A percentile compares a stretch with the other conserved stretches of the same genome.
Evolutionary conservation across 1,140 invertebrate genomes (phyloP).

Genomic region (Seison nebaliae): DNA sequence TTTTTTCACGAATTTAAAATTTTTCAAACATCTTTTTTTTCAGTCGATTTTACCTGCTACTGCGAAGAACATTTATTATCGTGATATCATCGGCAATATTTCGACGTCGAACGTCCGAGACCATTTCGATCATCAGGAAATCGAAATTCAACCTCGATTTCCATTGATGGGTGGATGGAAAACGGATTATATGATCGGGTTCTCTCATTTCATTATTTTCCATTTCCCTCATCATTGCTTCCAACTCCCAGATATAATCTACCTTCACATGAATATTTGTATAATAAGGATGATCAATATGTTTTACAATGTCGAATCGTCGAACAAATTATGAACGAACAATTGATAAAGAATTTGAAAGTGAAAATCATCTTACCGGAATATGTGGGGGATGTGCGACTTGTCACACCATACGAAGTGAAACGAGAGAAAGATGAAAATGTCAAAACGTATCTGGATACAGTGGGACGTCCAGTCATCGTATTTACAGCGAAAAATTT

Average conservation of each 20-base stretch:
- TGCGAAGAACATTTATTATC: slow-evolving; percentile 63
- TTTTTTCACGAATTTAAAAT: slow-evolving; percentile 13
- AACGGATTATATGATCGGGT: slow-evolving; percentile 78
- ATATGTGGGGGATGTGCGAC: slow-evolving; percentile 45
- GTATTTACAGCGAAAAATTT: slow-evolving; percentile 57
- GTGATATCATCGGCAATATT: slow-evolving; percentile 96
- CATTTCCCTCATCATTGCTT: no score
- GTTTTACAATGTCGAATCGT: slow-evolving; percentile 63
- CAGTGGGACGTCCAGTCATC: slow-evolving; percentile 61
- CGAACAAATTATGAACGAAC: slow-evolving; percentile 86
- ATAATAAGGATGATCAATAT: slow-evolving; percentile 41
- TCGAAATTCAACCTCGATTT: slow-evolving; percentile 74
- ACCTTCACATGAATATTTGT: slow-evolving; percentile 80
- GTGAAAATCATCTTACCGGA: slow-evolving; percentile 80
- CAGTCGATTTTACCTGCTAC: slow-evolving; percentile 60
- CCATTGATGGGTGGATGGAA: slow-evolving; percentile 96
- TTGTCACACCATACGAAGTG: slow-evolving; percentile 54
- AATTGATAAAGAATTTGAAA: slow-evolving; percentile 64
- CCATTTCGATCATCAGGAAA: slow-evolving; percentile 35
- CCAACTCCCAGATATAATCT: no score
- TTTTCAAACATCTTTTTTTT: no score
- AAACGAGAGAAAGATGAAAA: slow-evolving; percentile 40
- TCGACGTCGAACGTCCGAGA: slow-evolving; percentile 72
- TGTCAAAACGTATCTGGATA: slow-evolving; percentile 68
- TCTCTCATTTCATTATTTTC: no score